Base-by-base conservation (phyloP, 1,140 invertebrate species). In the Drosophila parabipectinata region DNA sequence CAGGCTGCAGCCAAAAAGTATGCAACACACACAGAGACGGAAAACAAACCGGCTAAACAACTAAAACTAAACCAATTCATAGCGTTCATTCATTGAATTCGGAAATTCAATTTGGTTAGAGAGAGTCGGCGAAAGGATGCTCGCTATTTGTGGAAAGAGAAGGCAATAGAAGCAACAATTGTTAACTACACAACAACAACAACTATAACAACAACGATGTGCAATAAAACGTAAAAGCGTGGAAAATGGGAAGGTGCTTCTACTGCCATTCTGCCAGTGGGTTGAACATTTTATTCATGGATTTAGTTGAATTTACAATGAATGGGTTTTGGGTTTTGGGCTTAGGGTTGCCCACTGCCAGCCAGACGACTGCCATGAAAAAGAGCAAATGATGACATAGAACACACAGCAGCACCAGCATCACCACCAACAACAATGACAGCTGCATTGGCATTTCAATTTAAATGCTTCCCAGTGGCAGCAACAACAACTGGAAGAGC, bases 271-370 rank as follows among this genome's bases (percentile, higher is more conserved):
- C 37, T 14, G 39, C 4, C 10, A 44, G 41, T 44, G 59, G 78
- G 54, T 62, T 69, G 79, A 61, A 81, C 84, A 87, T 87, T 87
- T 87, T 87, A 87, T 87, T 87, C 82, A 87, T 87, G 82, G 83
- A 88, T 88, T 87, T 87, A 87, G 82, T 88, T 88, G 82, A 87
- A 87, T 87, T 87, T 88, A 62, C 82, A 87, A 87, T 88, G 82
- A 87, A 88, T 79, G 82, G 76, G 77, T 68, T 85, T 37, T 10
- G 34, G 32, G 32, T 32, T 32, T 32, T 8, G 32, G 72, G 81
- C 72, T 85, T 85, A 85, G 81, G 56, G 34, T 24, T 21, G 39
- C 64, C 67, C 69, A 60, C 60, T 24, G 72, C 59, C 72, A 62
- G 59, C 57, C 69, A 48, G 18, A 1, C 18, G 62, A 50, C 74